Evolutionary conservation across 1,140 invertebrate species (phyloP), one percentile per base, ranked within the genome.

Genomic region (Monomorium pharaonis): DNA sequence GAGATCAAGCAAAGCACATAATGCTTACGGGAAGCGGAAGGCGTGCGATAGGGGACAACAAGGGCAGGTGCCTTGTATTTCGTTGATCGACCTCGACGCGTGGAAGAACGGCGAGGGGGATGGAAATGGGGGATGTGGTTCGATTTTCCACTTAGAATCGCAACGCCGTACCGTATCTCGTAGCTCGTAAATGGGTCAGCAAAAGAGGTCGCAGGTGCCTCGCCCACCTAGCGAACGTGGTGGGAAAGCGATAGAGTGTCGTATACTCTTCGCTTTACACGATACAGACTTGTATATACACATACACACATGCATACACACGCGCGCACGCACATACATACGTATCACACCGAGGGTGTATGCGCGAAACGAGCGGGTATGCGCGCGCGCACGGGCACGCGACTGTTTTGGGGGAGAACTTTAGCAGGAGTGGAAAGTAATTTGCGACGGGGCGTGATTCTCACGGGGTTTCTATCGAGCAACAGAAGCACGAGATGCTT

Each of bases 151-250:
- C 60, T 77, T 84, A 76, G 70, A 76, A 75, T 84, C 72, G 72
- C 83, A 62, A 84, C 83, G 83, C 83, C 74, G 83, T 78, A 78
- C 72, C 74, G 74, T 84, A 76, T 78, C 81, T 84, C 74, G 70
- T 77, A 83, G 67, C 78, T 83, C 37, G 89, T 90, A 90, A 85
- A 90, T 90, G 69, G 89, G 89, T 89, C 89, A 89, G 88, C 49
- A 65, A 90, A 90, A 87, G 89, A 81, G 89, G 89, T 90, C 88
- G 86, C 89, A 90, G 89, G 88, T 89, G 89, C 89, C 89, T 90
- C 89, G 89, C 89, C 89, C 89, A 90, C 88, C 88, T 78, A 75
- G 85, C 56, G 69, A 56, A 42, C 70, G 70, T 74, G 67, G 75
- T 87, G 69, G 72, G 67, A 72, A 81, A 78, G 33, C 70, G 60